phyloP scores from a whole-genome alignment of 2,888 invertebrate species.

The Meghimatium bilineatum region DNA sequence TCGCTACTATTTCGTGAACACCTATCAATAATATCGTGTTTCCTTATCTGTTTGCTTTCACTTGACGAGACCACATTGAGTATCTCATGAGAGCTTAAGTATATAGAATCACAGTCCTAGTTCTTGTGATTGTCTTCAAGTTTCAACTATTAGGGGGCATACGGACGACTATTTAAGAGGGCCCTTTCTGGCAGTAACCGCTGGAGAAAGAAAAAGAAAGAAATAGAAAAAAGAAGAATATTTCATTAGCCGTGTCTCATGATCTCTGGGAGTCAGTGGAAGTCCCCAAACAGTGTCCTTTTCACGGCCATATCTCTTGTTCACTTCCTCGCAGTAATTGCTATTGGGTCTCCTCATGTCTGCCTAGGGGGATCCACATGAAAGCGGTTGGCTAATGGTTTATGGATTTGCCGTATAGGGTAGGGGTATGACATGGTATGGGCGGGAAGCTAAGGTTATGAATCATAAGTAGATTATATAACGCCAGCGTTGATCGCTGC shows the following conservation, averaged over 20 bases:
- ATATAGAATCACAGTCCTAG: neutral
- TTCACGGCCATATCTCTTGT: slow-evolving; percentile 6
- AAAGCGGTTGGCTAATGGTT: slow-evolving; percentile 29
- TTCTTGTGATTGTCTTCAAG: neutral
- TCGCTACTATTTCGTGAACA: neutral
- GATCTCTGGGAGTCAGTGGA: slow-evolving; percentile 16
- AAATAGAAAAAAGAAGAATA: neutral
- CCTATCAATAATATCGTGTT: neutral
- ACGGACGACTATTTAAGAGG: neutral
- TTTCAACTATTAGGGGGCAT: neutral
- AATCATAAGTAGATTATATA: slow-evolving; percentile 40
- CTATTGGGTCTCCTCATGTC: slow-evolving; percentile 3
- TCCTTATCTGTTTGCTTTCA: neutral
- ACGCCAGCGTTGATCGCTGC: neutral
- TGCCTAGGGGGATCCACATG: neutral
- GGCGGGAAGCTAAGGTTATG: slow-evolving; percentile 26
- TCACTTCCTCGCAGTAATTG: slow-evolving; percentile 37
- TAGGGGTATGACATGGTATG: neutral
- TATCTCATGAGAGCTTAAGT: neutral
- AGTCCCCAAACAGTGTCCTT: slow-evolving; percentile 39
- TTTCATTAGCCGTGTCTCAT: slow-evolving; percentile 44
- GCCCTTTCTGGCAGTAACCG: neutral
- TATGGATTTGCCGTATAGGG: slow-evolving; percentile 33
- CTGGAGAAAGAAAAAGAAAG: neutral
- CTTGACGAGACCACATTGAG: neutral